Percentiles rank a stretch among this genome's conserved stretches.
Evolutionary conservation across 2,888 invertebrate species (phyloP).

Genomic region (Nomada ruficornis): DNA sequence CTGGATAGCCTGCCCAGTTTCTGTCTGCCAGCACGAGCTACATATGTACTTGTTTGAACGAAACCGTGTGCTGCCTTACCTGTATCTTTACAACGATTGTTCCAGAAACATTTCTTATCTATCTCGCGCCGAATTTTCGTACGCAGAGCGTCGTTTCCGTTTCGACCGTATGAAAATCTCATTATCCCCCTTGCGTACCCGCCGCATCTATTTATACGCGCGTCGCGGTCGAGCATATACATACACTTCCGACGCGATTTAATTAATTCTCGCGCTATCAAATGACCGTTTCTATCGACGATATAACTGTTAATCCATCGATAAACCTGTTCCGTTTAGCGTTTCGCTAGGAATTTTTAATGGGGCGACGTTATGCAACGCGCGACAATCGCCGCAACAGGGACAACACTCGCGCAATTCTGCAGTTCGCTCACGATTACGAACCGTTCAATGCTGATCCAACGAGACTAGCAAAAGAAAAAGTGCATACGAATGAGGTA

Average conservation of each 20-base stretch:
- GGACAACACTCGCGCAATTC: background rate
- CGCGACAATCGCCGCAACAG: background rate
- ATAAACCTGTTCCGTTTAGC: conserved; percentile 39
- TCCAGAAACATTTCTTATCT: background rate
- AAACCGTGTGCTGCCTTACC: background rate
- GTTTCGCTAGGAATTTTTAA: conserved; percentile 54
- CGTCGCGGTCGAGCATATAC: background rate
- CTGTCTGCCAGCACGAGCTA: background rate
- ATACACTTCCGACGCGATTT: conserved; percentile 21
- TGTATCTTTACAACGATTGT: background rate
- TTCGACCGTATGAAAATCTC: conserved; percentile 7
- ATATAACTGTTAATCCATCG: conserved; percentile 35
- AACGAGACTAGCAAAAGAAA: background rate
- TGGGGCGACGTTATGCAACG: conserved; percentile 45
- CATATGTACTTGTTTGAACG: background rate
- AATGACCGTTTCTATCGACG: conserved; percentile 17
- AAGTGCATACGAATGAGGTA: background rate
- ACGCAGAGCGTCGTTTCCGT: background rate
- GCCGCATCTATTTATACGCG: conserved; percentile 36
- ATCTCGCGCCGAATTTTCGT: background rate
- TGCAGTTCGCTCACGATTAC: background rate
- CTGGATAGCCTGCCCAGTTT: background rate
- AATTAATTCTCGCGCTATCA: conserved; percentile 34
- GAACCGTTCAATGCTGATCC: background rate
- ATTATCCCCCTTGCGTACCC: background rate